Base-by-base conservation (phyloP, 1,140 invertebrate genomes). In the Drusus annulatus region DNA sequence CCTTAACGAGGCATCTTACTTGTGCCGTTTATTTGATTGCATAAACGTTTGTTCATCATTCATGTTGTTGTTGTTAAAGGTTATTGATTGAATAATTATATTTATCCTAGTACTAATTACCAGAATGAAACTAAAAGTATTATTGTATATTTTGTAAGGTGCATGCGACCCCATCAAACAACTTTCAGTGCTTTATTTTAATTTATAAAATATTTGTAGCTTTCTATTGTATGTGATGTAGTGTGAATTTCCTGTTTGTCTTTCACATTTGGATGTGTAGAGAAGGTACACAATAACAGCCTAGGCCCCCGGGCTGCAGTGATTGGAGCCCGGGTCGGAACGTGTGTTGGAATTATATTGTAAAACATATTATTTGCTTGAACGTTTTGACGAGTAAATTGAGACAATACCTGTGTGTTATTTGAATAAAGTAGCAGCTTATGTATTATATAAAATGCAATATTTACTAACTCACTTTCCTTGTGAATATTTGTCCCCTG, bases 371-470 rank as follows among this genome's bases (percentile, higher is more conserved):
- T 8, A 69, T 69, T 69, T 31, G 60, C 56, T 79, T 74, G 54
- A 74, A 69, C 54, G 45, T 74, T 63, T 79, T 60, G 65, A 75
- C 23, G 25, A 78, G 54, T 76, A 83, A 80, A 73, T 77, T 76
- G 79, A 76, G 82, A 83, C 82, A 83, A 83, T 83, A 83, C 82
- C 36, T 83, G 71, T 51, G 60, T 79, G 76, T 80, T 71, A 74
- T 79, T 75, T 74, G 52, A 58, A 63, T 81, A 77, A 75, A 13
- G 21, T 60, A 74, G 71, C 71, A 31, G 62, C 54, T 73, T 81
- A 58, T 81, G 76, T 63, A 81, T 81, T 79, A 69, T 82, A 80
- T 52, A 77, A 80, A 74, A 79, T 75, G 78, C 68, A 79, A 79
- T 74, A 75, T 79, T 60, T 56, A 78, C 31, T 73, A 69, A 69